Evolutionary conservation across 2,888 invertebrate species (phyloP).

Genomic region (Hydriomena furcata): DNA sequence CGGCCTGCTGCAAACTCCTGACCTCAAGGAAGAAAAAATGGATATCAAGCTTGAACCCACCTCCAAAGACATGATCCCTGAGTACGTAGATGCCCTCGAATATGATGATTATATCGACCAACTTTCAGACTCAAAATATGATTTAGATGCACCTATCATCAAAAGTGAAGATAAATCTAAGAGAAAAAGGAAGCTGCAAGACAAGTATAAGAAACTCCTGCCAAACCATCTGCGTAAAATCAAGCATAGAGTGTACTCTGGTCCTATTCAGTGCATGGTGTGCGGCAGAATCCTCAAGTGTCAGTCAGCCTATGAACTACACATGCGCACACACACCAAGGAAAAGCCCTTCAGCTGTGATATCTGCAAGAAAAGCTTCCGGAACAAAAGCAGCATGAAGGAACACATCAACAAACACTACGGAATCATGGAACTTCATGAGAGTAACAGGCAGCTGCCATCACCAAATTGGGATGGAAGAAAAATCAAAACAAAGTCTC

Average conservation of each 20-base stretch:
- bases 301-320: conserved; percentile 29
- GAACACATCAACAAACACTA: conserved; percentile 28
- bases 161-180: conserved; percentile 5
- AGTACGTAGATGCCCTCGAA: background rate
- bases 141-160: background rate
- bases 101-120: conserved; percentile 6
- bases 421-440: conserved; percentile 6
- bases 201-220: conserved; percentile 12
- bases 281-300: conserved; percentile 27
- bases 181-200: conserved; percentile 2
- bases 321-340: conserved; percentile 33
- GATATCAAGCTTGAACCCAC: conserved; percentile 43
- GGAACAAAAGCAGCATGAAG: conserved; percentile 27
- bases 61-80: background rate
- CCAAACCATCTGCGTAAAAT: conserved; percentile 23
- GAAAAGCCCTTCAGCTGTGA: conserved; percentile 33
- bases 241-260: conserved; percentile 27
- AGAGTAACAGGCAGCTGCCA: conserved; percentile 1
- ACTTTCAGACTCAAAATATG: conserved; percentile 7
- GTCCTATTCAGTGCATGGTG: conserved; percentile 27
- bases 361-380: conserved; percentile 26
- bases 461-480: conserved; percentile 36
- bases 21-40: conserved; percentile 24
- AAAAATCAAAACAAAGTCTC: conserved; percentile 37
- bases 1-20: conserved; percentile 30